Conservation (phyloP, 2,113 vertebrate species). For the Cephalophus harveyi region DNA sequence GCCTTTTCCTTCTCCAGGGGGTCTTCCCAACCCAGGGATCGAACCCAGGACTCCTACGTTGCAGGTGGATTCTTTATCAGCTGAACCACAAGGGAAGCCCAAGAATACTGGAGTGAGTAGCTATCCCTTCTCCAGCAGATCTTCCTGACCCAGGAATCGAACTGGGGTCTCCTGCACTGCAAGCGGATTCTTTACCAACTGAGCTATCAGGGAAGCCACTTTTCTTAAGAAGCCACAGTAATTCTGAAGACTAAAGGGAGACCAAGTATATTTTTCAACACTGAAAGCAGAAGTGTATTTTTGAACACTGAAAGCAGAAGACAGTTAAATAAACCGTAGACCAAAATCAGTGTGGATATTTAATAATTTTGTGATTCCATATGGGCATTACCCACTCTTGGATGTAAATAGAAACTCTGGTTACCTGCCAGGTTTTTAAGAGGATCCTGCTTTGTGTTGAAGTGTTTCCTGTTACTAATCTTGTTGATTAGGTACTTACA, state of each 20-base stretch:
- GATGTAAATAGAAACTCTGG: not conserved
- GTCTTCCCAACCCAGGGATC: not conserved
- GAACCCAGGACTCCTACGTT: not conserved
- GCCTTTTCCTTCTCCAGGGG: not conserved
- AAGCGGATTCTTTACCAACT: not conserved
- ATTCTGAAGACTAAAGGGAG: not conserved
- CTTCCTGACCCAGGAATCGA: accelerated
- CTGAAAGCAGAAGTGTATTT: not conserved
- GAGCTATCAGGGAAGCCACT: not conserved
- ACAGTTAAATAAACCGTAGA: not conserved
- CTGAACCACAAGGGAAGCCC: not conserved
- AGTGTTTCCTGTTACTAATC: not conserved
- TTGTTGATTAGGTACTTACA: not conserved
- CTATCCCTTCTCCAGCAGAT: not conserved
- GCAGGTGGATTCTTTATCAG: not conserved
- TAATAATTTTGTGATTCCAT: not conserved
- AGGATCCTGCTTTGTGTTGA: not conserved
- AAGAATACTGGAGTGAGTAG: not conserved
- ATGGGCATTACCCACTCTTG: not conserved
- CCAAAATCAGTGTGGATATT: not conserved
- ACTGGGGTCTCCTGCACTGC: not conserved
- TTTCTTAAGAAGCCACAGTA: not conserved
- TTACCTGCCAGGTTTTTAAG: not conserved
- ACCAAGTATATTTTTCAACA: not conserved
- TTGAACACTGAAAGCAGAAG: not conserved